These are phyloP conservation scores for Morone chrysops DNA, from an alignment of 2,113 vertebrate species.

Conservation along the genomic window DNA sequence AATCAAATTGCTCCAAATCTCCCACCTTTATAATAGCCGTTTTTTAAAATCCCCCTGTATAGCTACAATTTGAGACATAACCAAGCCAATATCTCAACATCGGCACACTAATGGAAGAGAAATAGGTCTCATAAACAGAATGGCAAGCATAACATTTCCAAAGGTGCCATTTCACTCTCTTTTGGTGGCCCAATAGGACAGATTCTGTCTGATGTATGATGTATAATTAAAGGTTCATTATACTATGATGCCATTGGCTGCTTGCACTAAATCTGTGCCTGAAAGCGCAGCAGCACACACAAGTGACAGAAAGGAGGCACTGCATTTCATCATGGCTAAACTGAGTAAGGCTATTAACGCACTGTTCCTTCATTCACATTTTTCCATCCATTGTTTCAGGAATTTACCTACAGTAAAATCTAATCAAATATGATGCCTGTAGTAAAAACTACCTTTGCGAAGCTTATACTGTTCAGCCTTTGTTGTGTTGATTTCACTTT, in stretches of 20 bases:
- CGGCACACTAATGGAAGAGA: constrained; percentile 6
- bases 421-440: background rate
- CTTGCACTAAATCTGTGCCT: background rate
- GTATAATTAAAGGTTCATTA: constrained; percentile 41
- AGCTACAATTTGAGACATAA: background rate
- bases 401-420: background rate
- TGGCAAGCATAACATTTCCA: constrained; percentile 12
- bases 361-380: background rate
- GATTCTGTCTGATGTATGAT: constrained; percentile 37
- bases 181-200: constrained; percentile 19
- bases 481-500: background rate
- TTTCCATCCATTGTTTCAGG: background rate
- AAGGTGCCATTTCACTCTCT: constrained; percentile 11
- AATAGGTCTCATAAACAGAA: constrained; percentile 30
- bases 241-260: constrained; percentile 20
- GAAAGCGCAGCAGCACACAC: constrained; percentile 70
- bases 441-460: background rate
- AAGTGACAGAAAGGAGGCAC: constrained; percentile 57
- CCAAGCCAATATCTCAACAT: background rate
- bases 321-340: constrained; percentile 25
- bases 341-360: background rate
- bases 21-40: background rate
- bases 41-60: background rate
- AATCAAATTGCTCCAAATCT: constrained; percentile 5
- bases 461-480: background rate